Conservation (phyloP, 2,888 invertebrate genomes). For the Tortricodes alternella region DNA sequence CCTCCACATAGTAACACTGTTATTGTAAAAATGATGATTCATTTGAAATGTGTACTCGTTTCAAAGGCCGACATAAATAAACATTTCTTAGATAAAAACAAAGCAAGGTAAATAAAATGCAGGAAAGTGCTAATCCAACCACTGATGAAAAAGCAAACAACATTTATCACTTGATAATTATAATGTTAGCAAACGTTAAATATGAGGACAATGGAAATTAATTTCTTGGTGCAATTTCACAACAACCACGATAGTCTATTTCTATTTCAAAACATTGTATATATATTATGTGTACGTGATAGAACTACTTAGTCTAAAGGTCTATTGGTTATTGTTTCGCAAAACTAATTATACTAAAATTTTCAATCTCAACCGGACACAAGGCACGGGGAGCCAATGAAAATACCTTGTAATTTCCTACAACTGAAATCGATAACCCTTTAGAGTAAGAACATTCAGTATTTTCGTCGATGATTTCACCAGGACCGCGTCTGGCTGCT, state of each 20-base stretch:
- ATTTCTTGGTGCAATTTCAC: too few species aligned
- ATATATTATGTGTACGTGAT: too few species aligned
- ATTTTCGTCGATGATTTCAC: slow-evolving; percentile 73
- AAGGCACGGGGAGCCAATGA: background rate
- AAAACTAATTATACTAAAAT: background rate
- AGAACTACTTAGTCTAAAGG: too few species aligned
- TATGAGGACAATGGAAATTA: too few species aligned
- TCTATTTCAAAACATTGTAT: too few species aligned
- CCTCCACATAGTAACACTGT: background rate
- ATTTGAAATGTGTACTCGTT: background rate
- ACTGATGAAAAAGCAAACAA: slow-evolving; percentile 17
- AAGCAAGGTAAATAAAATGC: background rate
- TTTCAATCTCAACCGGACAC: too few species aligned
- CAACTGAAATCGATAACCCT: slow-evolving; percentile 21
- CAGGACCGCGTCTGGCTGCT: slow-evolving; percentile 43
- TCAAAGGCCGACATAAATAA: background rate
- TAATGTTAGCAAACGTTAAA: slow-evolving; percentile 8
- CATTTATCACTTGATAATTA: slow-evolving; percentile 4
- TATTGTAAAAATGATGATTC: background rate
- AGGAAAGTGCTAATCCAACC: slow-evolving; percentile 15
- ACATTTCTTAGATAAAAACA: background rate
- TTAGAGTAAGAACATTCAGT: slow-evolving; percentile 32
- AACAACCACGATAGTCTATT: too few species aligned
- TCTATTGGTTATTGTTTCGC: too few species aligned
- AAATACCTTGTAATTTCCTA: background rate